Evolutionary conservation across 2,113 vertebrate species (phyloP).

Genomic region (Leiothrix lutea): DNA sequence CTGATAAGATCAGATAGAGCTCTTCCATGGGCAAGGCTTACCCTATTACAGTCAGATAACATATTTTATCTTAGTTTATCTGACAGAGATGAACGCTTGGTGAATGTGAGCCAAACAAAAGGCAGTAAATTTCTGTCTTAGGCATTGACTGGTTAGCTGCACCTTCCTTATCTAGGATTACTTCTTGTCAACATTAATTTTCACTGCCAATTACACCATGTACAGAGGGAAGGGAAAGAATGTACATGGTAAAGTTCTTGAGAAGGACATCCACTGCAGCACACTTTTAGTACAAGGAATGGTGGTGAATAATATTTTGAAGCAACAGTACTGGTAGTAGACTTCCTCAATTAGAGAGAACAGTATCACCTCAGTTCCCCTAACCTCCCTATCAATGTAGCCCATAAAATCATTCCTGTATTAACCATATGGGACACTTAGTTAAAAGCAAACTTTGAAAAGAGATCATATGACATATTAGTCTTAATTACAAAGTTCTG

Average conservation of each 20-base stretch:
- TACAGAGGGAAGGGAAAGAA: neutral
- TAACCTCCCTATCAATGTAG: neutral
- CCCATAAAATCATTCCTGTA: neutral
- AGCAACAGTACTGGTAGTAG: neutral
- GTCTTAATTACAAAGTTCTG: neutral
- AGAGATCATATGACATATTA: neutral
- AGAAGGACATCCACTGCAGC: neutral
- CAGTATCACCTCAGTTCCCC: neutral
- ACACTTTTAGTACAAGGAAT: neutral
- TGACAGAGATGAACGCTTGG: neutral
- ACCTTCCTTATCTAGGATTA: neutral
- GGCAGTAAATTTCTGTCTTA: neutral
- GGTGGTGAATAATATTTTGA: neutral
- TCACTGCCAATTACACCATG: neutral
- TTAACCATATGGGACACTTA: neutral
- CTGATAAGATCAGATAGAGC: neutral
- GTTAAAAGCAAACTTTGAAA: neutral
- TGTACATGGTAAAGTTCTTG: neutral
- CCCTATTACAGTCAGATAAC: neutral
- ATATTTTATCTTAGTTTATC: neutral
- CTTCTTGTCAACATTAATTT: neutral
- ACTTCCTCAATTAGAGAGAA: neutral
- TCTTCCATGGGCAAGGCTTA: neutral
- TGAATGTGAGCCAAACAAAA: neutral
- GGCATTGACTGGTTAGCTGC: neutral